Conservation (phyloP, 2,797 vertebrate species). For the Anomalospiza imberbis region DNA sequence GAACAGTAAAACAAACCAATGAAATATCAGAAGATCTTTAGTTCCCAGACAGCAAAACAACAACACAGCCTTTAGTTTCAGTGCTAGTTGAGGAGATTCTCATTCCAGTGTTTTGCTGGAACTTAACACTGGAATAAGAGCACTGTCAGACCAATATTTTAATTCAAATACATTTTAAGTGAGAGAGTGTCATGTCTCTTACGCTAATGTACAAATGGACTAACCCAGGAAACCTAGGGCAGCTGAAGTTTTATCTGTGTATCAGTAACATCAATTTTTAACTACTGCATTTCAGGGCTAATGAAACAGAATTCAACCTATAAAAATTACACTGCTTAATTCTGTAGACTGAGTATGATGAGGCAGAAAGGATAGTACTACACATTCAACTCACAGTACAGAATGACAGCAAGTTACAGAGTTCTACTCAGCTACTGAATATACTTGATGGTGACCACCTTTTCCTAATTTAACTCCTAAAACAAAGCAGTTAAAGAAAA, state of each 20-base stretch:
- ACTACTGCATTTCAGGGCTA: background rate
- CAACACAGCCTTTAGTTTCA: background rate
- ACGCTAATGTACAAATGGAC: background rate
- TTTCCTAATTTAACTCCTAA: background rate
- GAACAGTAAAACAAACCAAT: background rate
- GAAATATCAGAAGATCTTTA: background rate
- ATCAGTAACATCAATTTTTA: background rate
- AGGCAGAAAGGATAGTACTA: background rate
- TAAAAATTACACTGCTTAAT: background rate
- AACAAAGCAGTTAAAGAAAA: background rate
- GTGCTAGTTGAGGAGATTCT: background rate
- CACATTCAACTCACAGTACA: background rate
- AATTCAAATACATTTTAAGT: background rate
- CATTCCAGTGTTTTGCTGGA: background rate
- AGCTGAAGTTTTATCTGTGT: background rate
- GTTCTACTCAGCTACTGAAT: background rate
- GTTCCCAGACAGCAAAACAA: background rate
- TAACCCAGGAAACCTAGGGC: background rate
- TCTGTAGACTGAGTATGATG: background rate
- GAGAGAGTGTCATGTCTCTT: background rate
- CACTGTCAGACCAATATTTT: background rate
- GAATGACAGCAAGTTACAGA: background rate
- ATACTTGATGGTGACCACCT: background rate
- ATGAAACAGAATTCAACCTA: background rate
- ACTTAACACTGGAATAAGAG: background rate